phyloP scores from a whole-genome alignment of 2,113 vertebrate species.

The Eurystomus gularis region DNA sequence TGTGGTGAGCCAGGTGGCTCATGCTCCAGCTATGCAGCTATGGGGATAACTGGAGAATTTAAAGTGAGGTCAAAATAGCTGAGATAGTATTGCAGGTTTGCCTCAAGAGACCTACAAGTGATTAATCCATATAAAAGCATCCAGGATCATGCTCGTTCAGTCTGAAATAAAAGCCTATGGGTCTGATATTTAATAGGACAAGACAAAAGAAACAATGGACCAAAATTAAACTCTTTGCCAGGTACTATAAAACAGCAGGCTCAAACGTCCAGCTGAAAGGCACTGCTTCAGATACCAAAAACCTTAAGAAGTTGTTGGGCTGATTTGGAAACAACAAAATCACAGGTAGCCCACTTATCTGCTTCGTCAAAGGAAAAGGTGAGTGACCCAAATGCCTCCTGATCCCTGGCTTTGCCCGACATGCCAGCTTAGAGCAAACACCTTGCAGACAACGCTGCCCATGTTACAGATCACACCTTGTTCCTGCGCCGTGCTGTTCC shows the following conservation, averaged over 20 bases:
- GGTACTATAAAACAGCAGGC: neutral
- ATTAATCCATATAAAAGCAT: neutral
- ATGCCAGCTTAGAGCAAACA: neutral
- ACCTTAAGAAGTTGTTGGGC: neutral
- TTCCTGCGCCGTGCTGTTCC: rapidly evolving
- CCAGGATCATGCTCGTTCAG: neutral
- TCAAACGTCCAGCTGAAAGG: neutral
- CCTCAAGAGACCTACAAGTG: neutral
- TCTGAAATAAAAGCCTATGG: neutral
- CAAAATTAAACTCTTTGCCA: neutral
- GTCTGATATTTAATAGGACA: neutral
- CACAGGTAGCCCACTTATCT: neutral
- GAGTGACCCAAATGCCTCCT: neutral
- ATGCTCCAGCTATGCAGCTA: neutral
- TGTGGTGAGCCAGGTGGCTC: neutral
- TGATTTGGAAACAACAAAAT: neutral
- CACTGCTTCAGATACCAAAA: neutral
- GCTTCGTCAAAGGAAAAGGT: neutral
- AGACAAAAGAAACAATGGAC: neutral
- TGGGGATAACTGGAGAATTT: neutral
- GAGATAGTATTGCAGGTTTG: neutral
- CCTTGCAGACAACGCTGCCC: neutral
- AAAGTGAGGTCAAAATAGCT: neutral
- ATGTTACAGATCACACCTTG: neutral
- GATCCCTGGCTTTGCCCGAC: neutral